Evolutionary conservation across 1,140 invertebrate species (phyloP).

Genomic region (Drosophila nebulosa): DNA sequence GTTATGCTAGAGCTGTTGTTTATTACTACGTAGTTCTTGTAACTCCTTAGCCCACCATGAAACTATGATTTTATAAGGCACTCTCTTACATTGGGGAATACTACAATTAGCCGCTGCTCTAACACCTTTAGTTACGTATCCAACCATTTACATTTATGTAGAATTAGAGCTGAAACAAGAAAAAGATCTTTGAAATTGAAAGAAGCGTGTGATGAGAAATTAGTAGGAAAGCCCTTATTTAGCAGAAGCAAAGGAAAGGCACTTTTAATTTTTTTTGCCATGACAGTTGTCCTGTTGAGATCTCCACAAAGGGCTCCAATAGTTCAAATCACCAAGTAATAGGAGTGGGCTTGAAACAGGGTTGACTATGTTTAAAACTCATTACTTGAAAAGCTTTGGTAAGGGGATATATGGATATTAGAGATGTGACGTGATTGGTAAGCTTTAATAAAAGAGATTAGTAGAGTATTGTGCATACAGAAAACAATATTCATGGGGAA

Average conservation of each 20-base stretch:
- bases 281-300: neutral
- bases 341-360: neutral
- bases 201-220: neutral
- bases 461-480: neutral
- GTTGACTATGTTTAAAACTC: neutral
- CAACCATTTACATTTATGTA: no score
- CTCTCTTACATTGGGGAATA: no score
- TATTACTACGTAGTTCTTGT: no score
- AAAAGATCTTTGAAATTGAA: no score
- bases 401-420: neutral
- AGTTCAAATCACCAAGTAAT: neutral
- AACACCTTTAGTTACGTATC: no score
- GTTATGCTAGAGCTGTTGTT: no score
- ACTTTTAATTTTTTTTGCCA: no score
- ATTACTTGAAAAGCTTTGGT: neutral
- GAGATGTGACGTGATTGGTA: neutral
- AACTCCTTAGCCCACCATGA: neutral
- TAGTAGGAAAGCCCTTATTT: no score
- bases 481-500: neutral
- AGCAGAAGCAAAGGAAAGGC: no score
- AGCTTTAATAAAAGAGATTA: no score
- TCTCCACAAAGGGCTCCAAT: neutral
- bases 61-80: neutral
- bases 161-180: no score
- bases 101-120: no score